phyloP scores from a whole-genome alignment of 2,113 vertebrate genomes.

The Myrmophylax atrothorax region DNA sequence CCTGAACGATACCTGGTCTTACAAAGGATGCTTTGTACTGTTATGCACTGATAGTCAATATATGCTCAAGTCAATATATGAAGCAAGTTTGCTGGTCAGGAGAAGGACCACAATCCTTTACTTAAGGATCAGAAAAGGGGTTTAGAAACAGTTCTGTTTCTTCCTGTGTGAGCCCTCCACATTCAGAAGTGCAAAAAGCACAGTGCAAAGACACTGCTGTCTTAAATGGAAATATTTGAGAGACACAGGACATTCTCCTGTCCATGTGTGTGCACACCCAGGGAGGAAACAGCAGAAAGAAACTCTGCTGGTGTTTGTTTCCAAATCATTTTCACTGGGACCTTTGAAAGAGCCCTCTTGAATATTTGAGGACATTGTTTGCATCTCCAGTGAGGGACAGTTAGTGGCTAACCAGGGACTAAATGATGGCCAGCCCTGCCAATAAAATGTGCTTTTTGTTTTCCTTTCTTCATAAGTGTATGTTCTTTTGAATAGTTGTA shows the following conservation, averaged over 20 bases:
- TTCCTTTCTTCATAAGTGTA: neutral
- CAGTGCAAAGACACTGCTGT: neutral
- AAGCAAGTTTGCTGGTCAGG: neutral
- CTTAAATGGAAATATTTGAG: neutral
- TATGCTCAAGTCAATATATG: rapidly evolving
- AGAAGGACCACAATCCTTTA: neutral
- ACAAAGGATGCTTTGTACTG: neutral
- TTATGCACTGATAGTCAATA: neutral
- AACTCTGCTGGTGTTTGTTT: neutral
- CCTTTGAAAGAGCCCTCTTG: neutral
- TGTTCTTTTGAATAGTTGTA: neutral
- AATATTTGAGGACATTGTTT: neutral
- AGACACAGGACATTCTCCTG: neutral
- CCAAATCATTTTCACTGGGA: neutral
- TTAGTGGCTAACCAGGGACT: neutral
- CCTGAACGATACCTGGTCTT: neutral
- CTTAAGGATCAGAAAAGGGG: neutral
- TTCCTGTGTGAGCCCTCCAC: neutral
- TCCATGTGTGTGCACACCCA: rapidly evolving
- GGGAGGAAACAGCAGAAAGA: neutral
- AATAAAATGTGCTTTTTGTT: neutral
- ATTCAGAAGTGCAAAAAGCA: neutral
- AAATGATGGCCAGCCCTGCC: neutral
- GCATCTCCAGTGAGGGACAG: neutral
- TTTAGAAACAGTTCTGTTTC: neutral